These are phyloP conservation scores for Grus americana DNA, from an alignment of 2,113 vertebrate genomes.

Conservation along the genomic window DNA sequence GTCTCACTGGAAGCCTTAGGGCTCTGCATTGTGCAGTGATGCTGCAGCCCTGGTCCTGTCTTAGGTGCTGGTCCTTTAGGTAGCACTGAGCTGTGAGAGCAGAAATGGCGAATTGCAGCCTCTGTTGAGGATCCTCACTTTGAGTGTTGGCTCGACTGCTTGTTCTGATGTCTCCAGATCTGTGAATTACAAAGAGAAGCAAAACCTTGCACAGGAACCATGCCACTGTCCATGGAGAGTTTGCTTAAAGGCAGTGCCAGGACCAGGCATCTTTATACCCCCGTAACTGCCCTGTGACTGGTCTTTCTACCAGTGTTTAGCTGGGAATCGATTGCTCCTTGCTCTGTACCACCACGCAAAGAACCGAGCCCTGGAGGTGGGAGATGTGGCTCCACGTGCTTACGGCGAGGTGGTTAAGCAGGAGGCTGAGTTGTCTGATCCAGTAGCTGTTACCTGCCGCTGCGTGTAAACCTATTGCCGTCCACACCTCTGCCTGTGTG, in stretches of 20 bases:
- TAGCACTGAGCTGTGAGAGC: background rate
- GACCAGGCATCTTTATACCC: fast-evolving
- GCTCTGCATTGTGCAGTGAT: background rate
- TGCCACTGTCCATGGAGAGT: fast-evolving
- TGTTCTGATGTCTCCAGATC: background rate
- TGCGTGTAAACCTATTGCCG: fast-evolving
- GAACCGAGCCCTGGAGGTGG: background rate
- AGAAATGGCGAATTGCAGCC: fast-evolving
- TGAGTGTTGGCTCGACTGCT: fast-evolving
- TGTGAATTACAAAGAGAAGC: background rate
- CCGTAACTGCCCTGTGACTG: background rate
- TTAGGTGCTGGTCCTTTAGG: background rate
- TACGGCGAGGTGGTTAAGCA: background rate
- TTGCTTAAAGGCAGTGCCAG: background rate
- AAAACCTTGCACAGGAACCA: background rate
- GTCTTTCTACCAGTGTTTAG: fast-evolving
- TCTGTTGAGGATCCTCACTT: background rate
- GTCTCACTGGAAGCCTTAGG: background rate
- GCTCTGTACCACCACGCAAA: fast-evolving
- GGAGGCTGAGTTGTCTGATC: background rate
- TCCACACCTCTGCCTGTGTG: fast-evolving
- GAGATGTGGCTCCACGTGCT: background rate
- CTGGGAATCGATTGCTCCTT: background rate
- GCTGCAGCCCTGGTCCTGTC: background rate
- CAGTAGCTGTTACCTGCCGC: background rate